Base-by-base conservation (phyloP, 2,797 vertebrate species). In the Acridotheres tristis region DNA sequence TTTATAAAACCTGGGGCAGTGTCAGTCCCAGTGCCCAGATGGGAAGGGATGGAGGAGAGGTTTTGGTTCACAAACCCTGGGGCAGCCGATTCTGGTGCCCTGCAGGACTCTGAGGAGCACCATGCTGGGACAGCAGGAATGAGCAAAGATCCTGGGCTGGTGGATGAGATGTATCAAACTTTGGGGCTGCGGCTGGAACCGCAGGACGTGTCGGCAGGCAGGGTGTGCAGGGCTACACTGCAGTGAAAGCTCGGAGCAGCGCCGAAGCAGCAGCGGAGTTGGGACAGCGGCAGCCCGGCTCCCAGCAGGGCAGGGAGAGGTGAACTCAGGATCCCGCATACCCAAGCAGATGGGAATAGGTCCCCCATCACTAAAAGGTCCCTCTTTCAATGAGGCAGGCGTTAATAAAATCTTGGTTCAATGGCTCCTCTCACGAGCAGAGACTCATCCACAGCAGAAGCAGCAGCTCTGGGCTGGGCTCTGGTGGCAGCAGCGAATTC, bases 211-310 rank as follows among this genome's bases (percentile, higher is more conserved):
- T 72, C 2, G 1, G 14, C n/a, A 47, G 32, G 25, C 40, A 22
- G 19, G 11, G 32, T 2, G 1, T 45, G 53, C 2, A 3, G 19
- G 15, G n/a, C n/a, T 47, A 1, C 11, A 47, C 42, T 14, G 42
- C 20, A 11, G 42, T 0, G 3, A 45, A 13, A 57, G 7, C 42
- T 34, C 11, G 1, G 53, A 45, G 53, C 18, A 21, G 69, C 16
- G 51, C 69, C 1, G 8, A 17, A 73, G 42, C 2, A 29, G 26
- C 4, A 4, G n/a, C 2, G 1, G 26, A 22, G 19, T 2, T 1
- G 2, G 32, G 7, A 15, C 69, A 55, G 53, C 0, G 9, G 54
- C 4, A 1, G 4, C 23, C 4, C 0, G 1, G 51, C 53, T 57
- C 42, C 7, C 8, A 34, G 25, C 53, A 45, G 42, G n/a, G 25